Base-by-base conservation (phyloP, 2,888 invertebrate genomes). In the Criorhina ranunculi region DNA sequence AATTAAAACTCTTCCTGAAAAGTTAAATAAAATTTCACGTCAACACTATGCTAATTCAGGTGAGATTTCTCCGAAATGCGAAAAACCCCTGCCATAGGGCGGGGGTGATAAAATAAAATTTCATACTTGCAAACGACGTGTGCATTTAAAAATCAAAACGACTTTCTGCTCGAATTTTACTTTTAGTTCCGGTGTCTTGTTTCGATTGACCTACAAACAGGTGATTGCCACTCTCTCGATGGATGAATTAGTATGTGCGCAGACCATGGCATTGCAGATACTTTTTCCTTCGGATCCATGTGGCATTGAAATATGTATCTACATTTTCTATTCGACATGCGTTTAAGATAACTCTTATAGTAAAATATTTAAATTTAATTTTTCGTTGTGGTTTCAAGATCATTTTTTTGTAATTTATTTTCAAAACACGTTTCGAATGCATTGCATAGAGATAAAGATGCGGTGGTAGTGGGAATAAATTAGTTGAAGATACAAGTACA, bases 341-440 rank as follows among this genome's bases (percentile, higher is more conserved):
- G 40, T 67, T 29, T 42, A 12, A 24, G 24, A 11, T 24, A 24
- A 24, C 4, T 24, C 24, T 1, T 24, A 24, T 24, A n/a, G n/a
- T n/a, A n/a, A n/a, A n/a, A n/a, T n/a, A n/a, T 4, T 24, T 1
- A 24, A 24, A 29, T 67, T 57, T 57, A 17, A 37, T 67, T 35
- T 67, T 35, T 57, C 29, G 31, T 64, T 70, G 24, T 24, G 33
- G 42, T 19, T 70, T 80, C 59, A 73, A 80, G 66, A 73, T 60
- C 66, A 80, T 67, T 80, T 73, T 80, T 66, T n/a, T 33, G 37
- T 24, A 60, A 60, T 80, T 60, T 15, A 46, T 17, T 73, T 80
- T 73, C 66, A 53, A 59, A 60, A 44, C 66, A 67, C 67, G 64
- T 67, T 57, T 57, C 46, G 12, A 4, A 33, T 69, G 44, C 11